Evolutionary conservation across 2,888 invertebrate species (phyloP), one percentile per base, ranked within the genome.

Genomic region (Norana najaformis): DNA sequence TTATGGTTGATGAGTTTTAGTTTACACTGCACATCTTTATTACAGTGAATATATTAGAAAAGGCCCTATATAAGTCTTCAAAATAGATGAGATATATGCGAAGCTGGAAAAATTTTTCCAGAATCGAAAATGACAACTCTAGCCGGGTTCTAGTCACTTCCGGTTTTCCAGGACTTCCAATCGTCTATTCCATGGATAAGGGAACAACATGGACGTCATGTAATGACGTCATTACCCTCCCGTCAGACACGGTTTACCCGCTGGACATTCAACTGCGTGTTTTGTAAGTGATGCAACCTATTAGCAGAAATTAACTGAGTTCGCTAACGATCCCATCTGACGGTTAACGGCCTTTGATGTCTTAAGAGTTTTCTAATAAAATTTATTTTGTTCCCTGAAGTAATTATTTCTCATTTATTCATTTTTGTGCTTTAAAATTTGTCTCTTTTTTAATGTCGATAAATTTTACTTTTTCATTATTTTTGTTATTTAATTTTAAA

Each of bases 141-240:
- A 20, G 23, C 85, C 35, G 37, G 20, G 37, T 85, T 6, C 37
- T 85, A 18, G 85, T 85, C 2, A 36, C 85, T 35, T 85, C 85
- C 85, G 36, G 85, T n/a, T 89, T 89, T 36, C 90, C 90, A 23
- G 89, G 90, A n/a, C 89, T 90, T 38, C 88, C 39, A 35, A 37
- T 89, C 35, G 82, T 83, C 53, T 69, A 37, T 30, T 89, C 89
- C 41, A 18, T 69, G 18, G 90, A 90, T 47, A 20, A 85, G 18
- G 88, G 90, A 39, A 34, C 34, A 36, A 41, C 90, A 23, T 90
- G 90, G 90, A 85, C 23, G 18, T 85, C 85, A 16, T 85, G 85
- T 23, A 37, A 85, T 36, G 85, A 36, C 85, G 16, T 85, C 8
- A 85, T 85, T 23, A 85, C 35, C 8, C 85, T 85, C 20, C 36